Evolutionary conservation across 2,113 vertebrate genomes (phyloP), one percentile per base, ranked within the genome.

Genomic region (Onychostruthus taczanowskii): DNA sequence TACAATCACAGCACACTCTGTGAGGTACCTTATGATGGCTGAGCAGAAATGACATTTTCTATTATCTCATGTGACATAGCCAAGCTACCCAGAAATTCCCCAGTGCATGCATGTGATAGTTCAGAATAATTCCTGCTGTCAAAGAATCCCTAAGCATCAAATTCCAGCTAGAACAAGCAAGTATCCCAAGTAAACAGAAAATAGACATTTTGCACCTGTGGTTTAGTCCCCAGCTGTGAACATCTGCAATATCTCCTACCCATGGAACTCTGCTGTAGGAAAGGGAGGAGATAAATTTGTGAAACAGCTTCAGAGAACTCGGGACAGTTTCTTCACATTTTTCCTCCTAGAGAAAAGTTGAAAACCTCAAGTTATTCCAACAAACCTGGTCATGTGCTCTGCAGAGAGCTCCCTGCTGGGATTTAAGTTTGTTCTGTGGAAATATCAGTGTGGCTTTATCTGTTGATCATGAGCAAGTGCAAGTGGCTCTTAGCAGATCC

Each of bases 11-110:
- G 24, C 46, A 63, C 16, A 49, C 19, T 44, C 49, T 85, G 2
- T 43, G 74, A 94, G 49, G 53, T 41, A 52, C 46, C 59, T 84
- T 67, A 46, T 85, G 83, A 84, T 16, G 41, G 35, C 50, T 70
- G 63, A 81, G 73, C 43, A 52, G 84, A 96, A 86, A 89, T 72
- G 61, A 61, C 91, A 72, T 84, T 92, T 93, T 87, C 61, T 94
- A 2, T 89, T 81, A 47, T 85, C 58, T 67, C 44, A 1, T 31
- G 31, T 81, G 94, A 88, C 91, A 92, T 28, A 59, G 22, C 79
- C 59, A 90, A 92, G 88, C 89, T 78, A 81, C 68, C 66, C 68
- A 91, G 86, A 77, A 89, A 75, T 67, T 64, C 56, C 72, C 89
- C 56, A 78, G 68, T 67, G 56, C 33, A 41, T 78, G 56, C 35